phyloP scores from a whole-genome alignment of 2,113 vertebrate genomes.

The Ceuthmochares aereus region DNA sequence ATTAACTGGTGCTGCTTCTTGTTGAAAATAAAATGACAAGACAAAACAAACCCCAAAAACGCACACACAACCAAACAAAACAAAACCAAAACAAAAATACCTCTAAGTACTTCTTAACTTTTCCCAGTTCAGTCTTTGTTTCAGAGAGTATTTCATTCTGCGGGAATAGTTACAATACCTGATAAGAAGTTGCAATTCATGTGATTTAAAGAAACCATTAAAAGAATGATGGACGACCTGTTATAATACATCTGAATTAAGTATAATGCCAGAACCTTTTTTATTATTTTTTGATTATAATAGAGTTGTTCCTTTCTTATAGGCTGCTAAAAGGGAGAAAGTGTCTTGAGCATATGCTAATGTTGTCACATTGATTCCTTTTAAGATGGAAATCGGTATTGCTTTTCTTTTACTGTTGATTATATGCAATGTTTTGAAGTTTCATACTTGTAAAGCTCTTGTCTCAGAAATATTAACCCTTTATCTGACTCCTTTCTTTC shows the following conservation, averaged over 20 bases:
- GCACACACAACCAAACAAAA: no score
- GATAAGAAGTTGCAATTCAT: not conserved
- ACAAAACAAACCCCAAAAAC: not conserved
- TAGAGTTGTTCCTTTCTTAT: not conserved
- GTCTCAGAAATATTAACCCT: slow-evolving; percentile 26
- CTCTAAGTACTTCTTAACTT: not conserved
- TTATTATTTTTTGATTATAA: not conserved
- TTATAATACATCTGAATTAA: not conserved
- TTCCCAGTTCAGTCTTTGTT: not conserved
- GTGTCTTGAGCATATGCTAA: not conserved
- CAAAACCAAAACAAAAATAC: not conserved
- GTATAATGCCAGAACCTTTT: not conserved
- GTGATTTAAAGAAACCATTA: not conserved
- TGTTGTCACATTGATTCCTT: not conserved
- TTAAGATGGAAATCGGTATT: not conserved
- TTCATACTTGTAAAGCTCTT: not conserved
- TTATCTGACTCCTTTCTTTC: slow-evolving; percentile 67
- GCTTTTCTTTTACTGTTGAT: not conserved
- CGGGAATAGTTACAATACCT: not conserved
- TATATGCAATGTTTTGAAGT: not conserved
- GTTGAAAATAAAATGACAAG: not conserved
- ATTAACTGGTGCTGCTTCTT: not conserved
- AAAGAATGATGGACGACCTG: not conserved
- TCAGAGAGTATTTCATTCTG: not conserved
- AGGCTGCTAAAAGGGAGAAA: not conserved